A percentile compares a stretch with the other conserved stretches of the same genome.
Evolutionary conservation across 2,888 invertebrate species (phyloP).

Genomic region (Machimus rusticus): DNA sequence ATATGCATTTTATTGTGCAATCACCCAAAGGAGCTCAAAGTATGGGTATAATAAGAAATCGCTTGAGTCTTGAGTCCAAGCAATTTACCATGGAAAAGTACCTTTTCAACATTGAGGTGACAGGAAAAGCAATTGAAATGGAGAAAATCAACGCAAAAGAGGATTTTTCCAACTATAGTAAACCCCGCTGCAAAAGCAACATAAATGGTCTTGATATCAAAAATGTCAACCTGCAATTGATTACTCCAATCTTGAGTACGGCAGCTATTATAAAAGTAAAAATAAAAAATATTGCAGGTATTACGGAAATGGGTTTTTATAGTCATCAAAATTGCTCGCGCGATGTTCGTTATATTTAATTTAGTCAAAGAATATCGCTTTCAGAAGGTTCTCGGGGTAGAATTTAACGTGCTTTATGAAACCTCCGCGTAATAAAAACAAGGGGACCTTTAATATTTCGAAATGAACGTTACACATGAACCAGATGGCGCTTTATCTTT

Average conservation of each 20-base stretch:
- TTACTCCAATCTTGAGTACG: not conserved
- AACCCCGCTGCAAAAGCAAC: not conserved
- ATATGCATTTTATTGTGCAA: not conserved
- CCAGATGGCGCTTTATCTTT: not conserved
- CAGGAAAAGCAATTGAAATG: not conserved
- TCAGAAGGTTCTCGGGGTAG: not conserved
- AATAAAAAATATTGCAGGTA: not conserved
- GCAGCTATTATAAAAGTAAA: not conserved
- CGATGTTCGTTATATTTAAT: not conserved
- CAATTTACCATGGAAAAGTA: not conserved
- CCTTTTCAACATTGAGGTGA: not conserved
- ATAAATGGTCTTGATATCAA: not conserved
- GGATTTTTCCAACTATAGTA: not conserved
- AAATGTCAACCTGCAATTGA: not conserved
- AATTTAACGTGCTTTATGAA: not conserved
- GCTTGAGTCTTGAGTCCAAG: not conserved
- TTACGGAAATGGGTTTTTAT: not conserved
- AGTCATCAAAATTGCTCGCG: not conserved
- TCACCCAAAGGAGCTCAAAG: not conserved
- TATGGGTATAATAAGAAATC: not conserved
- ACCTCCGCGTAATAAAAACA: not conserved
- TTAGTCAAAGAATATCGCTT: not conserved
- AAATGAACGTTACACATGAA: not conserved
- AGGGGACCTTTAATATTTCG: not conserved
- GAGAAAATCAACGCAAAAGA: not conserved